phyloP scores from a whole-genome alignment of 1,140 invertebrate species.

The Bilobella aurantiaca region DNA sequence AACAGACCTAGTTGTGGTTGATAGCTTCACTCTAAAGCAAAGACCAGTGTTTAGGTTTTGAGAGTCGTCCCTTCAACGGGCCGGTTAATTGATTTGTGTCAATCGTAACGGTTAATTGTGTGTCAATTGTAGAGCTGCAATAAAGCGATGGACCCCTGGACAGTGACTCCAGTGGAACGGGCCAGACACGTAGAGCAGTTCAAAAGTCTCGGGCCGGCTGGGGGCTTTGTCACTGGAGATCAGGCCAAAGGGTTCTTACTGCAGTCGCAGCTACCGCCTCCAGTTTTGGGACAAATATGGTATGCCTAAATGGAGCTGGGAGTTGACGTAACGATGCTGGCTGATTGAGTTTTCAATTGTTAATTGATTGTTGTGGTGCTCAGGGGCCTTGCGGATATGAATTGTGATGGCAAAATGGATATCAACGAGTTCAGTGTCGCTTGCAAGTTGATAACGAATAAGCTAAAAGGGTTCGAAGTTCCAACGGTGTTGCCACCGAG shows the following conservation, averaged over 20 bases:
- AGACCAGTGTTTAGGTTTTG: too few species aligned
- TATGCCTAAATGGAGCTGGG: conserved; percentile 40
- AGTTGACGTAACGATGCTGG: too few species aligned
- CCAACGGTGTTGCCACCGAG: conserved; percentile 71
- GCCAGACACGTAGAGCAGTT: conserved; percentile 86
- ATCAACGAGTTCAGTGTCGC: conserved; percentile 94
- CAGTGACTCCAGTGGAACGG: conserved; percentile 74
- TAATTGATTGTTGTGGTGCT: conserved; percentile 5
- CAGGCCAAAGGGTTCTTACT: conserved; percentile 91
- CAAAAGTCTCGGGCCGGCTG: conserved; percentile 67
- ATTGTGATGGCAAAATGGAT: conserved; percentile 94
- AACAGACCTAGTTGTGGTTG: too few species aligned
- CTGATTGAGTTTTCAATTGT: conserved; percentile 3
- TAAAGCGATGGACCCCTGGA: conserved; percentile 61
- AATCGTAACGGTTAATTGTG: background rate
- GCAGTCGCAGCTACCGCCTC: conserved; percentile 77
- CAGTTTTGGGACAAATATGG: conserved; percentile 88
- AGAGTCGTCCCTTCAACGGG: too few species aligned
- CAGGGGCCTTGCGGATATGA: conserved; percentile 85
- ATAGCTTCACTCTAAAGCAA: too few species aligned
- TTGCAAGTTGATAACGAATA: conserved; percentile 91
- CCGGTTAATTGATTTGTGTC: too few species aligned
- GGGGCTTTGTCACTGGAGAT: conserved; percentile 81
- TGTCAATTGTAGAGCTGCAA: background rate
- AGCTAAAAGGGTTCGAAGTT: conserved; percentile 79